Evolutionary conservation across 2,797 vertebrate species (phyloP), one percentile per base, ranked within the genome.

Genomic region (Pipistrellus nathusii): DNA sequence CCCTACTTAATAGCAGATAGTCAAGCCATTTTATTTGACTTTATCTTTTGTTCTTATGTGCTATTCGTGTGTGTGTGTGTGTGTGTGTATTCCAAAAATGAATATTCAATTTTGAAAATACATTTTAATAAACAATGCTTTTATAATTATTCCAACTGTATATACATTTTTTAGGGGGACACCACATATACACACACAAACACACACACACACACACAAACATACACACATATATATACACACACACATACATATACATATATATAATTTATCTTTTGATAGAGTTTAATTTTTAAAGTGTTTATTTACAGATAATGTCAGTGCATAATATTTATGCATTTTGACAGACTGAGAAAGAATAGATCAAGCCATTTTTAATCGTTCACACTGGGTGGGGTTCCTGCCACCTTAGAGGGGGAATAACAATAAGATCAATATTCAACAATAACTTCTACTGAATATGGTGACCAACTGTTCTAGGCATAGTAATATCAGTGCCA

Each of bases 21-120:
- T 93, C 17, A 35, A 69, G 64, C 51, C 46, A 73, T 98, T 97
- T 96, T 68, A 78, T 97, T 97, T 96, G 93, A 96, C 96, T 97
- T 72, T 68, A 3, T 72, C 6, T 96, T 96, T 97, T 96, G 89
- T 90, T 96, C 91, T 78, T 88, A 62, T 13, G 25, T 78, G 27
- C 71, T 66, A 15, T 66, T 44, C 10, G 7, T 15, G 30, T 64
- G 62, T 62, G 21, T 62, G 14, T 14, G 8, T 17, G 30, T 64
- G 62, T 62, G 21, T 62, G 13, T 62, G 13, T 62, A 30, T 62
- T 30, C 59, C 12, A 62, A 62, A 62, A 62, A 62, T 14, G 59
- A 2, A 62, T 30, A 62, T 30, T 62, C 59, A 30, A 62, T 62
- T 62, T 62, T 62, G 27, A 30, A 62, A 30, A 59, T 13, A 59